These are phyloP conservation scores for Apistogramma diplotaenia DNA, from an alignment of 2,113 vertebrate genomes.

Conservation along the genomic window DNA sequence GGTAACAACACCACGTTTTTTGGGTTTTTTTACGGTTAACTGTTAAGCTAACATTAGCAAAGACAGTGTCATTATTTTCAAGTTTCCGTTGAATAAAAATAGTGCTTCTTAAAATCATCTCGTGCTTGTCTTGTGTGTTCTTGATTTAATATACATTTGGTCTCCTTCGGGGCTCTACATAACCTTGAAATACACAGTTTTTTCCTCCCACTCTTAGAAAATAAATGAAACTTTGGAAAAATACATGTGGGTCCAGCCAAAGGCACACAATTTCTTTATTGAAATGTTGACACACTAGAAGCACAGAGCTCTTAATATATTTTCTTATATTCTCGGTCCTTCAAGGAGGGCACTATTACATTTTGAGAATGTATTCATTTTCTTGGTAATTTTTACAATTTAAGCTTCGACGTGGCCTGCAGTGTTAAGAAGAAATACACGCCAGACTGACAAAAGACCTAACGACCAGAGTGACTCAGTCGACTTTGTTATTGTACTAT, in stretches of 20 bases:
- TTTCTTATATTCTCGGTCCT: constrained; percentile 24
- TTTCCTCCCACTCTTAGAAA: not conserved
- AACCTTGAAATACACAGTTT: not conserved
- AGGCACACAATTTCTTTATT: not conserved
- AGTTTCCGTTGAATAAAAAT: not conserved
- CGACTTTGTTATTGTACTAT: constrained; percentile 12
- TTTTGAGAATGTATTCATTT: constrained; percentile 19
- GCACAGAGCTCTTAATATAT: not conserved
- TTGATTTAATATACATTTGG: not conserved
- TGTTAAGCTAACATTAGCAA: not conserved
- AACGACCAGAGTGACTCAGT: constrained; percentile 16
- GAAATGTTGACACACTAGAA: not conserved
- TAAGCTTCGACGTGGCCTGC: not conserved
- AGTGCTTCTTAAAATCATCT: not conserved
- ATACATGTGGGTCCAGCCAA: not conserved
- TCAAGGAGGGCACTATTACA: not conserved
- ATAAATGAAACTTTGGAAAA: not conserved
- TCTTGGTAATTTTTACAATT: constrained; percentile 8
- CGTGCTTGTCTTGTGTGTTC: not conserved
- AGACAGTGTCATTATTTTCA: not conserved
- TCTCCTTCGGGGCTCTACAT: not conserved
- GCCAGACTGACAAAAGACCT: constrained; percentile 38
- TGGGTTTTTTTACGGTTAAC: not conserved
- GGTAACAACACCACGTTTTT: not conserved
- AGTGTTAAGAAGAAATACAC: constrained; percentile 22